phyloP scores from a whole-genome alignment of 2,113 vertebrate genomes.

The Willisornis vidua region DNA sequence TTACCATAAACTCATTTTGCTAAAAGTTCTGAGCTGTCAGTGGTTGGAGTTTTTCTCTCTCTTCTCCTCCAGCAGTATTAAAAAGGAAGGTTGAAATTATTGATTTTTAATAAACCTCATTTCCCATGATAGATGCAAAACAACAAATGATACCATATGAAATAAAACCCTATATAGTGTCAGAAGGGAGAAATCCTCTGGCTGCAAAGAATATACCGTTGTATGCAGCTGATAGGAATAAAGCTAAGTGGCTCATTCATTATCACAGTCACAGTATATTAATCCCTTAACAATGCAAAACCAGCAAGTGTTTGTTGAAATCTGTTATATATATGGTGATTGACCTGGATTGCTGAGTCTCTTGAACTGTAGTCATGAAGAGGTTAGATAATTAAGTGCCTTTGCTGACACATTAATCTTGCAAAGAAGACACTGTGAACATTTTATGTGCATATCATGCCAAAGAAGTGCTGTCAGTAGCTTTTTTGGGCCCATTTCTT shows the following conservation, averaged over 20 bases:
- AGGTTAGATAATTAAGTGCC: background rate
- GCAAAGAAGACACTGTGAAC: background rate
- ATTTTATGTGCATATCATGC: background rate
- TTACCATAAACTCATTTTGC: background rate
- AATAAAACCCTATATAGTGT: background rate
- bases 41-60: fast-evolving
- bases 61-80: background rate
- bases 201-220: background rate
- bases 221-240: background rate
- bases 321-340: background rate
- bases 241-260: background rate
- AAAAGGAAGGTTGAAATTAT: background rate
- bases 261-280: background rate
- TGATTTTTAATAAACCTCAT: background rate
- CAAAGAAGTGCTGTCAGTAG: background rate
- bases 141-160: background rate
- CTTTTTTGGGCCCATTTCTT: background rate
- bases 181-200: background rate
- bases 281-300: background rate
- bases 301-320: background rate
- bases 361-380: background rate
- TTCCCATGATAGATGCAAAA: background rate
- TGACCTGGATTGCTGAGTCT: background rate
- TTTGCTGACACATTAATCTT: background rate
- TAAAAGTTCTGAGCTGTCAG: background rate